These are phyloP conservation scores for Oligia latruncula DNA, from an alignment of 2,888 invertebrate genomes.

Conservation along the genomic window DNA sequence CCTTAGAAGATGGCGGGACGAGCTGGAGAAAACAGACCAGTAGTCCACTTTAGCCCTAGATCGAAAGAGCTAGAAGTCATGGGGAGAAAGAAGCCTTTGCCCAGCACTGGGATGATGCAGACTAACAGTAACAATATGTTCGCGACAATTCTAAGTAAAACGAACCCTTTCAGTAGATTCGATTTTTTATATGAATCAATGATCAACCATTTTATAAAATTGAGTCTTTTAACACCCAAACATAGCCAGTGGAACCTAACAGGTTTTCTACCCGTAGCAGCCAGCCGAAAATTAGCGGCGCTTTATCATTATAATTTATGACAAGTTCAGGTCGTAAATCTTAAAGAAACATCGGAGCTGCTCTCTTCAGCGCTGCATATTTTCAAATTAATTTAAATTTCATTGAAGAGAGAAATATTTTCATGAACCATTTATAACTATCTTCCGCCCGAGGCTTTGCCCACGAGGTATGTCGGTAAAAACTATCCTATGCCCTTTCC, in stretches of 20 bases:
- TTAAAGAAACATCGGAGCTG: constrained; percentile 37
- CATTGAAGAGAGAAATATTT: not conserved
- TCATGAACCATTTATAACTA: constrained; percentile 1
- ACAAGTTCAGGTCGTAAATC: constrained; percentile 45
- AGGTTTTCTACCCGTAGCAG: not conserved
- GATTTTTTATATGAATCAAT: not conserved
- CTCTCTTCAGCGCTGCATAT: constrained; percentile 15
- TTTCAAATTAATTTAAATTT: constrained; percentile 51
- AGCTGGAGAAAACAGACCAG: too few relatives aligned
- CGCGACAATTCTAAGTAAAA: not conserved
- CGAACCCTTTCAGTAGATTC: not conserved
- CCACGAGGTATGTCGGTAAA: too few relatives aligned
- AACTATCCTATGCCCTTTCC: too few relatives aligned
- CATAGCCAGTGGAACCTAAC: not conserved
- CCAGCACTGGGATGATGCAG: too few relatives aligned
- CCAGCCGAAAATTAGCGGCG: constrained; percentile 10
- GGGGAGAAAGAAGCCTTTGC: too few relatives aligned
- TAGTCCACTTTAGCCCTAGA: too few relatives aligned
- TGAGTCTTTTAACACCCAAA: constrained; percentile 10
- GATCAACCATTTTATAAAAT: not conserved
- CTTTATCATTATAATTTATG: constrained; percentile 55
- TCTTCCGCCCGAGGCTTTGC: too few relatives aligned
- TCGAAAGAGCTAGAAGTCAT: too few relatives aligned
- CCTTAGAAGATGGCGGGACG: too few relatives aligned
- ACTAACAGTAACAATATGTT: too few relatives aligned